Percentiles rank a stretch among this genome's conserved stretches.
Evolutionary conservation across 2,113 vertebrate genomes (phyloP).

Genomic region (Alligator sinensis): DNA sequence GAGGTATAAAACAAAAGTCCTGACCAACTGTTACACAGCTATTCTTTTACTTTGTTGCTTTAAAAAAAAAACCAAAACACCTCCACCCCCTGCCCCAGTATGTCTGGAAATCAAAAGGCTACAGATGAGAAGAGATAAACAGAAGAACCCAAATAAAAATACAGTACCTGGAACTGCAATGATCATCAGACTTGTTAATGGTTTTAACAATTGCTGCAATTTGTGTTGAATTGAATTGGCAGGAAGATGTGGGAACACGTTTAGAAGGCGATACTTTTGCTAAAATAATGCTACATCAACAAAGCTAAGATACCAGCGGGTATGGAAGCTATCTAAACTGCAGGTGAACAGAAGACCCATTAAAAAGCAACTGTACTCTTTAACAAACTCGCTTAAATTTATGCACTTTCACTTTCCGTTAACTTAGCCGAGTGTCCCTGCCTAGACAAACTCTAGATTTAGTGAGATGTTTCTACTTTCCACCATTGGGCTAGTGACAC

Average conservation of each 20-base stretch:
- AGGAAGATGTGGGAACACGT: background rate
- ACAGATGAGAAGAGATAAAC: background rate
- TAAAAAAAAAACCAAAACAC: background rate
- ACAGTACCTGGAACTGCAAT: background rate
- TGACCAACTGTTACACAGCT: fast-evolving
- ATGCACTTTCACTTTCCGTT: background rate
- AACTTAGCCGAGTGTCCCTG: background rate
- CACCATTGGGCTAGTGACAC: background rate
- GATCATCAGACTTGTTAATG: slow-evolving; percentile 15
- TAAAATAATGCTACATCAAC: background rate
- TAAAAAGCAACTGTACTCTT: background rate
- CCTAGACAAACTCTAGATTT: background rate
- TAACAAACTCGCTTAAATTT: background rate
- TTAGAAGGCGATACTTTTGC: background rate
- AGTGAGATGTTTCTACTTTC: background rate
- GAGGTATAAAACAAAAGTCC: background rate
- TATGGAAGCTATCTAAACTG: background rate
- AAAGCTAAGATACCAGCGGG: background rate
- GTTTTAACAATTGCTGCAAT: slow-evolving; percentile 10
- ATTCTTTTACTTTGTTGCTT: background rate
- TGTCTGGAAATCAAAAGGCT: background rate
- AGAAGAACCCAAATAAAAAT: background rate
- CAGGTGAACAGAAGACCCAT: background rate
- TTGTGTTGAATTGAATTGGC: slow-evolving; percentile 8
- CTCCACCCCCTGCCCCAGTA: background rate